Conservation (phyloP, 2,888 invertebrate genomes). For the Acanthosepion pharaonis region DNA sequence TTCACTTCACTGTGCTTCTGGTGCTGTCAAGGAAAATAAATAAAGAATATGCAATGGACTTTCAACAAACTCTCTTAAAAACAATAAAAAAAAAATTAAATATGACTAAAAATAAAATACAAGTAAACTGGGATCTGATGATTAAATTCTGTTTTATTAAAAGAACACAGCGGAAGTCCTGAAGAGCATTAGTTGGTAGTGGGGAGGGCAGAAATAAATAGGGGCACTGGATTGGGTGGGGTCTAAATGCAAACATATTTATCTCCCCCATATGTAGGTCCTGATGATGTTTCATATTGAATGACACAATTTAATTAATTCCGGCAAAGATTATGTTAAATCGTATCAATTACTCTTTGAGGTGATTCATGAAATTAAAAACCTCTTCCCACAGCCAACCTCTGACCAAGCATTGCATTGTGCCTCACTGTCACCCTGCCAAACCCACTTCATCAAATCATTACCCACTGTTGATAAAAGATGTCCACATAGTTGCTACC, state of each 20-base stretch:
- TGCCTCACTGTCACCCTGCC: background rate
- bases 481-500: background rate
- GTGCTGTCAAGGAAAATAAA: no score
- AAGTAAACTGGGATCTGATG: no score
- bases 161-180: no score
- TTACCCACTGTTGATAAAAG: background rate
- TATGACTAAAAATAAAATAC: no score
- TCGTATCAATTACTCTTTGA: background rate
- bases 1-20: no score
- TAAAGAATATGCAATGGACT: no score
- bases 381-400: slow-evolving; percentile 11
- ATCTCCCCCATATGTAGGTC: background rate
- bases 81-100: no score
- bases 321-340: background rate
- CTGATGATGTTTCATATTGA: background rate
- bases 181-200: no score
- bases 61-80: no score
- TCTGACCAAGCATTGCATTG: background rate
- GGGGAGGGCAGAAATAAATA: background rate
- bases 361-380: background rate
- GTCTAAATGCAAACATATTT: background rate
- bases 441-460: background rate
- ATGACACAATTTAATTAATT: slow-evolving; percentile 33
- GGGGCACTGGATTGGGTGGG: background rate
- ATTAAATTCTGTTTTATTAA: no score